A percentile compares a stretch with the other conserved stretches of the same genome.
Evolutionary conservation across 2,113 vertebrate genomes (phyloP).

Genomic region (Engraulis encrasicolus): DNA sequence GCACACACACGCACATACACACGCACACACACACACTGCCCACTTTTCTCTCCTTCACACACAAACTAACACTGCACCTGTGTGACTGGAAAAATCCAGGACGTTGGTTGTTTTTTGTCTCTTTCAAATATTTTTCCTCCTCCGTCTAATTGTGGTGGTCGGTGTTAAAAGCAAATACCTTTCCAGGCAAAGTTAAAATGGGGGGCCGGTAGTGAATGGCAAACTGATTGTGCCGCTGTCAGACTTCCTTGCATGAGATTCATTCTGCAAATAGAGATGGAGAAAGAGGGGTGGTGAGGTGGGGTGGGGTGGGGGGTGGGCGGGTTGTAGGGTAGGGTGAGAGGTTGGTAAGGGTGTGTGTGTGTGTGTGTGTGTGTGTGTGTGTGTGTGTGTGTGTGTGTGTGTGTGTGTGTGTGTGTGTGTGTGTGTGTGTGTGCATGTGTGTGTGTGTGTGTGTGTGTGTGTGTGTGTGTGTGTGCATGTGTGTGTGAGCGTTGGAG

Average conservation of each 20-base stretch:
- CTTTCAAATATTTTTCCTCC: constrained; percentile 97
- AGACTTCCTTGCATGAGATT: constrained; percentile 98
- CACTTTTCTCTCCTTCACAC: background rate
- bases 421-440: constrained; percentile 33
- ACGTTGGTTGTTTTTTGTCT: constrained; percentile 92
- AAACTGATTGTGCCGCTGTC: constrained; percentile 99
- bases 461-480: constrained; percentile 30
- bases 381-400: constrained; percentile 32
- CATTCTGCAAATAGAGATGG: constrained; percentile 94
- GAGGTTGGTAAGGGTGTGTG: constrained; percentile 71
- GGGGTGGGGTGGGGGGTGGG: too few species aligned
- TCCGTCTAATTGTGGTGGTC: constrained; percentile 94
- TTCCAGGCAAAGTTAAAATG: constrained; percentile 97
- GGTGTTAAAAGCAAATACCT: constrained; percentile 87
- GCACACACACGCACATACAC: too few species aligned
- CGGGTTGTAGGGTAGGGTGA: too few species aligned
- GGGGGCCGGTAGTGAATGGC: constrained; percentile 97
- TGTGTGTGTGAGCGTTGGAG: constrained; percentile 81
- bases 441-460: constrained; percentile 32
- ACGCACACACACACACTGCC: too few species aligned
- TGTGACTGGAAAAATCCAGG: constrained; percentile 90
- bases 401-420: constrained; percentile 32
- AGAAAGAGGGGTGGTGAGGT: too few species aligned
- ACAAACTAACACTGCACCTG: constrained; percentile 81
- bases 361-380: constrained; percentile 58